Percentiles rank a stretch among this genome's conserved stretches.
These are phyloP conservation scores for Liolophura sinensis DNA, from an alignment of 1,140 invertebrate species.

Conservation along the genomic window DNA sequence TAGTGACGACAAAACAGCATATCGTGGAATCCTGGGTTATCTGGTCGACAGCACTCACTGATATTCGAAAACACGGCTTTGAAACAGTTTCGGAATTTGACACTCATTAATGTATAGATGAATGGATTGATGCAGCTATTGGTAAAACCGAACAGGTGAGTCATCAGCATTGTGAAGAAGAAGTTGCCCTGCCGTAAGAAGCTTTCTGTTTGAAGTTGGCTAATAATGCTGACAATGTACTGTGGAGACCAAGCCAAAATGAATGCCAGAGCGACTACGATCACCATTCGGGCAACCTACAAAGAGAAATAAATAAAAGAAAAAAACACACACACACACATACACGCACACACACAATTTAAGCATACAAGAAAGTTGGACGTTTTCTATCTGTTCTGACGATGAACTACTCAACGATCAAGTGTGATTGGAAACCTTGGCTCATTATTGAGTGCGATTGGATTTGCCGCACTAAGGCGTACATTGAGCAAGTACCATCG, in stretches of 20 bases:
- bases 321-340: no score
- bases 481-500: no score
- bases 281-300: constrained; percentile 52
- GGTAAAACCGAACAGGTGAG: constrained; percentile 56
- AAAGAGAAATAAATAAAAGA: constrained; percentile 1
- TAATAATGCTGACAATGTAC: constrained; percentile 52
- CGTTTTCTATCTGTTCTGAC: no score
- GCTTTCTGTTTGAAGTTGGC: constrained; percentile 33
- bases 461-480: no score
- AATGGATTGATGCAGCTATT: constrained; percentile 79
- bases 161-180: constrained; percentile 57
- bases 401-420: no score
- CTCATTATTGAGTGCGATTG: no score
- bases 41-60: no score
- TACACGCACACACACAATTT: no score
- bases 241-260: constrained; percentile 56
- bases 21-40: no score
- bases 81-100: constrained; percentile 41
- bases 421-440: no score
- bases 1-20: no score
- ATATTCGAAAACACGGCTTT: neutral
- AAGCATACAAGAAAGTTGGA: no score
- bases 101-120: constrained; percentile 65
- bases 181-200: constrained; percentile 48
- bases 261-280: constrained; percentile 47